Conservation (phyloP, 2,888 invertebrate species). For the Eupeodes luniger region DNA sequence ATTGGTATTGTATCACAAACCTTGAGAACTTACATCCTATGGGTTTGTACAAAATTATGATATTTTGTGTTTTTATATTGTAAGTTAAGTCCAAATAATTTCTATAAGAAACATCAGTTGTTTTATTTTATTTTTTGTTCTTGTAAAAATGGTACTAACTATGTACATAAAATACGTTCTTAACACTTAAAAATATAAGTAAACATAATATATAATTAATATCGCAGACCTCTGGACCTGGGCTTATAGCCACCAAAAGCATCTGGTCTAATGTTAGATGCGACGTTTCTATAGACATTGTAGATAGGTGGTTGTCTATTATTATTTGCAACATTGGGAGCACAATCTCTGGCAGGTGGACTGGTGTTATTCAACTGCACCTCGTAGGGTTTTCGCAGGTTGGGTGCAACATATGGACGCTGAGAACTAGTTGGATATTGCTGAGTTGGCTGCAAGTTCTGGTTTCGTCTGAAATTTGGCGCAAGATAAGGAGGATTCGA, state of each 20-base stretch:
- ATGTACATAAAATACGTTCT: neutral
- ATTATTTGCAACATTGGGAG: constrained; percentile 58
- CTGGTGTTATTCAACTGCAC: constrained; percentile 39
- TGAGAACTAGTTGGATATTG: constrained; percentile 80
- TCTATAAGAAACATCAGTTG: constrained; percentile 12
- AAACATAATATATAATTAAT: constrained; percentile 75
- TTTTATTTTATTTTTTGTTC: neutral
- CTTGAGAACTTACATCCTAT: too few species aligned
- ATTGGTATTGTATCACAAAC: too few species aligned
- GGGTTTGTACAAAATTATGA: too few species aligned
- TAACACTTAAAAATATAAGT: neutral
- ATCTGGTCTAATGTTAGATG: constrained; percentile 77
- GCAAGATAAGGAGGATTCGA: constrained; percentile 82
- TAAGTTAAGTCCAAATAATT: neutral
- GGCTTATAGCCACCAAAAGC: constrained; percentile 78
- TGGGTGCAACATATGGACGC: constrained; percentile 83
- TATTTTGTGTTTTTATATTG: too few species aligned
- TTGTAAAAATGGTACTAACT: neutral
- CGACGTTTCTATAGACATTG: constrained; percentile 68
- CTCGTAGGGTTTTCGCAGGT: constrained; percentile 79
- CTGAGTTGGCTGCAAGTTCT: constrained; percentile 9
- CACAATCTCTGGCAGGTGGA: constrained; percentile 77
- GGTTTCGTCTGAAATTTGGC: constrained; percentile 79
- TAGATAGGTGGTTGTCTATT: constrained; percentile 25
- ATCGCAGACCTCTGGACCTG: constrained; percentile 82